These are phyloP conservation scores for Sweltsa coloradensis DNA, from an alignment of 1,140 invertebrate genomes.

Conservation along the genomic window DNA sequence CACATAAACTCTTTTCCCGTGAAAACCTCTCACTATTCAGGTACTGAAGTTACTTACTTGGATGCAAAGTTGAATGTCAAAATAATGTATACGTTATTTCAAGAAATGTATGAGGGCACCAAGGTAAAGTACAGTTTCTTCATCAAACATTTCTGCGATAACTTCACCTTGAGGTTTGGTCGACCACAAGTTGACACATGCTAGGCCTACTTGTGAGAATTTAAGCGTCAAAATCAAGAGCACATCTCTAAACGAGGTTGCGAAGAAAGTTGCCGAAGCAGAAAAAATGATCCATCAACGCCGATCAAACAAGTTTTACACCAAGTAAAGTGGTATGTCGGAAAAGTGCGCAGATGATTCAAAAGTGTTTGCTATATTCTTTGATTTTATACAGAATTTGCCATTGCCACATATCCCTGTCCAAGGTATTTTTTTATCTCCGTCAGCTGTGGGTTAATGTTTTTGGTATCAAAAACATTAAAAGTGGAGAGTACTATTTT, in stretches of 20 bases:
- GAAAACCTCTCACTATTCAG: conserved; percentile 8
- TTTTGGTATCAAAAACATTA: too few relatives aligned
- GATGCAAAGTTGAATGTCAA: conserved; percentile 12
- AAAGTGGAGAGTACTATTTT: too few relatives aligned
- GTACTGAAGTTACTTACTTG: conserved; percentile 7
- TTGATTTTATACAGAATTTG: conserved; percentile 11
- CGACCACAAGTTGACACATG: conserved; percentile 16
- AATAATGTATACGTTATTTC: conserved; percentile 14
- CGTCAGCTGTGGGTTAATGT: conserved; percentile 23
- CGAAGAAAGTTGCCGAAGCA: conserved; percentile 13
- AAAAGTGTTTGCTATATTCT: neutral
- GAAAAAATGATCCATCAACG: conserved; percentile 12
- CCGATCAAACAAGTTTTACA: conserved; percentile 13
- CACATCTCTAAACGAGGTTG: conserved; percentile 11
- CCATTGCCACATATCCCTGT: conserved; percentile 15
- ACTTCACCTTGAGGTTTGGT: conserved; percentile 15
- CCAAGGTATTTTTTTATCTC: conserved; percentile 20
- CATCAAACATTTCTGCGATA: conserved; percentile 13
- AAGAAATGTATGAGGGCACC: conserved; percentile 11
- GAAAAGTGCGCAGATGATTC: neutral
- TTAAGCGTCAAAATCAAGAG: conserved; percentile 13
- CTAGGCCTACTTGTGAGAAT: conserved; percentile 15
- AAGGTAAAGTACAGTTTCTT: conserved; percentile 12
- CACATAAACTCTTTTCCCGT: conserved; percentile 13
- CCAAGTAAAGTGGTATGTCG: conserved; percentile 1